A percentile compares a stretch with the other conserved stretches of the same genome.
These are phyloP conservation scores for Scopus umbretta DNA, from an alignment of 2,113 vertebrate species.

Conservation along the genomic window DNA sequence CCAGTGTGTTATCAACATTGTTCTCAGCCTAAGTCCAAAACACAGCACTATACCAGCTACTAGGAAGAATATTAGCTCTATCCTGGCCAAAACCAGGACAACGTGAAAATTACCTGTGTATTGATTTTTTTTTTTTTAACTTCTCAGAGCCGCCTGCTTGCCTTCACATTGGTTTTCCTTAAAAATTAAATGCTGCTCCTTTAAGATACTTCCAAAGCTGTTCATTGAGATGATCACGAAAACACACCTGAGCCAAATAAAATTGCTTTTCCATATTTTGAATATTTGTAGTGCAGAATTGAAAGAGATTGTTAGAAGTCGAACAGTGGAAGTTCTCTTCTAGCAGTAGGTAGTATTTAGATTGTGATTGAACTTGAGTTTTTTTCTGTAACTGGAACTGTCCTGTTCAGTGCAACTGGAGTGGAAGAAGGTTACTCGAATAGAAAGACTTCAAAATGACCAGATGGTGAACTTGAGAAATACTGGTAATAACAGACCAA, in stretches of 20 bases:
- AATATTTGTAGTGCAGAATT: not conserved
- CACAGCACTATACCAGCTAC: too few relatives aligned
- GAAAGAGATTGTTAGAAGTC: not conserved
- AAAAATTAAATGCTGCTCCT: not conserved
- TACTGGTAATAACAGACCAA: not conserved
- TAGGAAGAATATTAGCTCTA: too few relatives aligned
- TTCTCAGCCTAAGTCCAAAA: too few relatives aligned
- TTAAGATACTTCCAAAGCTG: not conserved
- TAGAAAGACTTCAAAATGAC: not conserved
- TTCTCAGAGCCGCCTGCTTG: not conserved
- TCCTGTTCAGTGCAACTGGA: not conserved
- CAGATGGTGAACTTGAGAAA: not conserved
- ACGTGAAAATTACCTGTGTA: rapidly evolving
- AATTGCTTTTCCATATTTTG: not conserved
- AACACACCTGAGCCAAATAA: not conserved
- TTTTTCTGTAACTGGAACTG: not conserved
- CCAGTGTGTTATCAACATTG: too few relatives aligned
- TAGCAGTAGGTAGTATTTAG: not conserved
- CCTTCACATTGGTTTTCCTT: not conserved
- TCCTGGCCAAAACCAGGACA: too few relatives aligned
- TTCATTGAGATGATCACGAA: not conserved
- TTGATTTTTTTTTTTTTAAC: not conserved
- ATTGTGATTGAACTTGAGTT: not conserved
- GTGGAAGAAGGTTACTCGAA: not conserved
- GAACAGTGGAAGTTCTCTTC: not conserved